Evolutionary conservation across 2,797 vertebrate genomes (phyloP).

Genomic region (Hylomyscus alleni): DNA sequence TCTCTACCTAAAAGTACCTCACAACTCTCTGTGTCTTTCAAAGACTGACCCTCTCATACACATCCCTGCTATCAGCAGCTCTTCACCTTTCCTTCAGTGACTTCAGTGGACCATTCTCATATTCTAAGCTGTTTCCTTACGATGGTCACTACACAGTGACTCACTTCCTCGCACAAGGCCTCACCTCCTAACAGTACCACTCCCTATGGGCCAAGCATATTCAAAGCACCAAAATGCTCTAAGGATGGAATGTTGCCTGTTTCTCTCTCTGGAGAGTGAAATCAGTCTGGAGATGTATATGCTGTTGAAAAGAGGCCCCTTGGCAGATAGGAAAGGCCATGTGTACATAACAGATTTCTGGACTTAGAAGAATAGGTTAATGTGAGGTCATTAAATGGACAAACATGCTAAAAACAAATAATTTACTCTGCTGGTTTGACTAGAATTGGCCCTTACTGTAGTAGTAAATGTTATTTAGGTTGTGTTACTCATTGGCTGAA

Average conservation of each 20-base stretch:
- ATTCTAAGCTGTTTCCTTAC: slow-evolving; percentile 27
- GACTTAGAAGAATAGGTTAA: slow-evolving; percentile 17
- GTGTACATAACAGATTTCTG: neutral
- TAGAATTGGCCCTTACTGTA: slow-evolving; percentile 28
- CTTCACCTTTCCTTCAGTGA: slow-evolving; percentile 14
- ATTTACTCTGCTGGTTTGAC: slow-evolving; percentile 39
- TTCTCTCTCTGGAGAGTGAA: neutral
- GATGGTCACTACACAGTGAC: neutral
- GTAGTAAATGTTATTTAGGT: slow-evolving; percentile 48
- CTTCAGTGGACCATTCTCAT: neutral
- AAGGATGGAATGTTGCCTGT: neutral
- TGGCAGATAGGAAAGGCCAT: neutral
- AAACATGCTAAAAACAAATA: slow-evolving; percentile 44
- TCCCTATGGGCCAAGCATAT: neutral
- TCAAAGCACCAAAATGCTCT: neutral
- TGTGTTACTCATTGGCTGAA: slow-evolving; percentile 54
- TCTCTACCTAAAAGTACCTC: neutral
- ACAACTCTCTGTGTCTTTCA: neutral
- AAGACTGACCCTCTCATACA: neutral
- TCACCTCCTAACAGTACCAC: neutral
- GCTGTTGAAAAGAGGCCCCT: slow-evolving; percentile 24
- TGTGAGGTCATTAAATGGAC: slow-evolving; percentile 11
- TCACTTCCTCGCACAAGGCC: neutral
- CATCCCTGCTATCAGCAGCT: neutral
- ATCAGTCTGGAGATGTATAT: neutral